These are phyloP conservation scores for Bagarius yarrelli DNA, from an alignment of 2,113 vertebrate species.

Conservation along the genomic window DNA sequence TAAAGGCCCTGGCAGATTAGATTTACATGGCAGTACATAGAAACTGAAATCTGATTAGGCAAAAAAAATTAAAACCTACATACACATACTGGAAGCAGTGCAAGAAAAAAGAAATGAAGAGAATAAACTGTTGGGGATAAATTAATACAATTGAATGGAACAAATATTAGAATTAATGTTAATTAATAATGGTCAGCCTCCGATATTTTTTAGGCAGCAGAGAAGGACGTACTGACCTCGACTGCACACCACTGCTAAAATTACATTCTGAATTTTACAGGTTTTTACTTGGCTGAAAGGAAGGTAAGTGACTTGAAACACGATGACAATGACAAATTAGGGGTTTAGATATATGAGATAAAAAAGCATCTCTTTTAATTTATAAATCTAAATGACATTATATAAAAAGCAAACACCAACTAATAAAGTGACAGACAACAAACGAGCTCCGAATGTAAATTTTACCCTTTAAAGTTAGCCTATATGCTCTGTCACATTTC, in stretches of 20 bases:
- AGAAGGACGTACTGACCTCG: too few species aligned
- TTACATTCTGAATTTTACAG: neutral
- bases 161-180: too few species aligned
- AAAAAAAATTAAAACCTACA: too few species aligned
- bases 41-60: too few species aligned
- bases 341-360: conserved; percentile 9
- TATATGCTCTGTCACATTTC: neutral
- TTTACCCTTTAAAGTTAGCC: neutral
- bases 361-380: neutral
- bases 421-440: neutral
- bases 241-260: neutral
- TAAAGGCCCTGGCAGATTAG: too few species aligned
- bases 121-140: too few species aligned
- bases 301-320: neutral
- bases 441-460: neutral
- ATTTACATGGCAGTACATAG: too few species aligned
- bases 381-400: neutral
- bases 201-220: too few species aligned
- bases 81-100: too few species aligned
- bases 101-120: too few species aligned
- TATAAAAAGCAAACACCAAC: neutral
- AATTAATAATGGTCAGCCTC: too few species aligned
- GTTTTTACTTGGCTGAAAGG: neutral
- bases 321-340: neutral
- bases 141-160: too few species aligned